A percentile compares a stretch with the other conserved stretches of the same genome.
Conservation (phyloP, 2,113 vertebrate species). For the Recurvirostra avosetta region DNA sequence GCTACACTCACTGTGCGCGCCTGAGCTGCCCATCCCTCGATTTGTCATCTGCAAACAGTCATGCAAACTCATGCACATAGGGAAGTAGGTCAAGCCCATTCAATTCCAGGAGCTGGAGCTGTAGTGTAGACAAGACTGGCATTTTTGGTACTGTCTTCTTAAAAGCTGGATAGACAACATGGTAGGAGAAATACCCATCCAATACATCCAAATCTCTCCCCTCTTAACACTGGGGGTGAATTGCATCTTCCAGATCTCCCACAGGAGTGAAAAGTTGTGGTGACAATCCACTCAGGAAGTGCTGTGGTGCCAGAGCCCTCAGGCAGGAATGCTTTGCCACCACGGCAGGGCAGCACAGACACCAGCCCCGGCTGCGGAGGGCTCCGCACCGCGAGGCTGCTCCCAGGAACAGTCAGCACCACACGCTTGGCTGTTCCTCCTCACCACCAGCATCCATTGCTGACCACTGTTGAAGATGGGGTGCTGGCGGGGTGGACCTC, state of each 20-base stretch:
- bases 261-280: accelerated
- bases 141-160: neutral
- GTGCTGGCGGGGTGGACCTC: neutral
- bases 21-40: neutral
- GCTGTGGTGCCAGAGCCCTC: neutral
- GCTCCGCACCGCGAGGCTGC: accelerated
- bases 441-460: neutral
- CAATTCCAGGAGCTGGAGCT: neutral
- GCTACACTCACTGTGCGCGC: too few species aligned
- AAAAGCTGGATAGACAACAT: neutral
- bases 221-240: neutral
- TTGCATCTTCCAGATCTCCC: neutral
- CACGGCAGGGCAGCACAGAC: accelerated
- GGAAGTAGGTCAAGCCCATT: neutral
- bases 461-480: neutral
- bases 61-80: neutral
- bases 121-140: neutral
- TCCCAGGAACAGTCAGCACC: neutral
- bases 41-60: neutral
- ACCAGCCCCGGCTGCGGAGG: accelerated
- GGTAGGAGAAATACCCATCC: neutral
- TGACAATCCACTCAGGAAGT: neutral
- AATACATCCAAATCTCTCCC: neutral
- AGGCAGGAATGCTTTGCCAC: neutral
- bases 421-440: neutral